These are phyloP conservation scores for Diarsia brunnea DNA, from an alignment of 2,888 invertebrate species.

Conservation along the genomic window DNA sequence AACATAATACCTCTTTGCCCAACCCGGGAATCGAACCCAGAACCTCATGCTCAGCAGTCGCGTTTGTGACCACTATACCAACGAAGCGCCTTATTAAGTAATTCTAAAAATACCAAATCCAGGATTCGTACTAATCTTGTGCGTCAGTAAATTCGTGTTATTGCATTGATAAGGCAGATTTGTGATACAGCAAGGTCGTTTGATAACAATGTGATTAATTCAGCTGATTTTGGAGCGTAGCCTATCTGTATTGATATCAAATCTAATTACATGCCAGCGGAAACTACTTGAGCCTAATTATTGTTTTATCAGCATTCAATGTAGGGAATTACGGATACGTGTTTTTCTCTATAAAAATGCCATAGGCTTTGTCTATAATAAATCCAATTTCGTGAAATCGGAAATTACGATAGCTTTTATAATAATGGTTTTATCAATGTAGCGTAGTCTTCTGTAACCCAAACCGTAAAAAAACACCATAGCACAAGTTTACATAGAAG, in stretches of 20 bases:
- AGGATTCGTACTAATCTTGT: slow-evolving; percentile 35
- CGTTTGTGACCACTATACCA: no score
- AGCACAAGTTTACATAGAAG: neutral
- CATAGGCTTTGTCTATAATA: slow-evolving; percentile 19
- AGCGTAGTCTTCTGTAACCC: neutral
- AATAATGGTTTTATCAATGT: slow-evolving; percentile 4
- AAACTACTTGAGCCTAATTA: neutral
- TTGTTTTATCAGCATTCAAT: neutral
- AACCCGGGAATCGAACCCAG: no score
- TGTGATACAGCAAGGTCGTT: slow-evolving; percentile 54
- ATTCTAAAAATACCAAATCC: slow-evolving; percentile 3
- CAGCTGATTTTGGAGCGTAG: slow-evolving; percentile 6
- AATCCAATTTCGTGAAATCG: slow-evolving; percentile 21
- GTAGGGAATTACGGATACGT: neutral
- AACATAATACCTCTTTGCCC: no score
- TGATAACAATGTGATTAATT: slow-evolving; percentile 53
- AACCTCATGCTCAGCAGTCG: no score
- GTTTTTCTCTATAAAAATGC: neutral
- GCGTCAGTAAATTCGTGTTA: slow-evolving; percentile 23
- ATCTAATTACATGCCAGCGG: slow-evolving; percentile 27
- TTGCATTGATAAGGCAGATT: slow-evolving; percentile 49
- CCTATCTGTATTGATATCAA: slow-evolving; percentile 30
- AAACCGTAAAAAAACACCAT: neutral
- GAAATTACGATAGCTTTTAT: neutral
- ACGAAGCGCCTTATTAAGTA: neutral